phyloP scores from a whole-genome alignment of 2,113 vertebrate species.

The Typhlomys cinereus region DNA sequence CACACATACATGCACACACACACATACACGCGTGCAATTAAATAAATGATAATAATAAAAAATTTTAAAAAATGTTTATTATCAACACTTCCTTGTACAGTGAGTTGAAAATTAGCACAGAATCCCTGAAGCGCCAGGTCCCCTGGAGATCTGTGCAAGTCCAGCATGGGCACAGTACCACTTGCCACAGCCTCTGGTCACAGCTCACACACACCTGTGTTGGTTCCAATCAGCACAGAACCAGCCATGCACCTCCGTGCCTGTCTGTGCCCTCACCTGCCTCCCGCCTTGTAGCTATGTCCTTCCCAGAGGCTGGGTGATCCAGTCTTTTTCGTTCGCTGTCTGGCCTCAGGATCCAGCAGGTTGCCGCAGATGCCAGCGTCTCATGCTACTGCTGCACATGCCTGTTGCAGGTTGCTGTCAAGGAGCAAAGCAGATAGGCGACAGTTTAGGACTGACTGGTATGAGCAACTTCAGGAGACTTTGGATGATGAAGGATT shows the following conservation, averaged over 20 bases:
- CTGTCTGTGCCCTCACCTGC: neutral
- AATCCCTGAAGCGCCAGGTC: no score
- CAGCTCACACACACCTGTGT: neutral
- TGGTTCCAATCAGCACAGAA: neutral
- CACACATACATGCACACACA: no score
- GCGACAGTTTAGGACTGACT: neutral
- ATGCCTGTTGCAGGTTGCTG: no score
- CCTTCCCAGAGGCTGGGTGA: neutral
- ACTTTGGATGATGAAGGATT: neutral
- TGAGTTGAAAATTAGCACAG: neutral
- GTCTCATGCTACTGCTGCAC: neutral
- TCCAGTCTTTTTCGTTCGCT: neutral
- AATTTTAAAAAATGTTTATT: neutral
- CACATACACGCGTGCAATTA: no score
- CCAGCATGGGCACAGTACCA: no score
- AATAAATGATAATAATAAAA: no score
- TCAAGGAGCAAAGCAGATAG: neutral
- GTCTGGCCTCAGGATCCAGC: neutral
- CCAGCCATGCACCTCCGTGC: no score
- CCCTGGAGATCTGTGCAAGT: neutral
- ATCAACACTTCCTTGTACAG: neutral
- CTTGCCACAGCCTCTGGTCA: neutral
- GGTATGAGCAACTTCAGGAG: neutral
- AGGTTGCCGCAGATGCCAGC: no score
- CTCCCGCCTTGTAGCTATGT: neutral